These are phyloP conservation scores for Dissostichus mawsoni DNA, from an alignment of 2,113 vertebrate species.

Conservation along the genomic window DNA sequence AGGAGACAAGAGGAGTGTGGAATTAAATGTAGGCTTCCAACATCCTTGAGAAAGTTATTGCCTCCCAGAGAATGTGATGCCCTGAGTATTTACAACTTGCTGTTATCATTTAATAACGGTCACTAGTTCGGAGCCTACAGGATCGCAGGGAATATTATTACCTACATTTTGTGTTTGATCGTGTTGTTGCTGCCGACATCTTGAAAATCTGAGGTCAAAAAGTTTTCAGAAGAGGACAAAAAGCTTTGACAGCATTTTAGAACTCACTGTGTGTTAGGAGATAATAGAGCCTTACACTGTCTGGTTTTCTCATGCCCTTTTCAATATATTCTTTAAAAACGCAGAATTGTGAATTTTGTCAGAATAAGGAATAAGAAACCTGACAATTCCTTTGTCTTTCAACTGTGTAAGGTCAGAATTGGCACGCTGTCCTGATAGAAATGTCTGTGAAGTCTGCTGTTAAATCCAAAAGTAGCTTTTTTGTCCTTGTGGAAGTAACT, in stretches of 20 bases:
- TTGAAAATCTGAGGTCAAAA: background rate
- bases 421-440: background rate
- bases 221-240: constrained; percentile 25
- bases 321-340: background rate
- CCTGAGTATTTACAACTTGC: constrained; percentile 49
- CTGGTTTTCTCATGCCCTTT: background rate
- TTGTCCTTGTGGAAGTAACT: constrained; percentile 53
- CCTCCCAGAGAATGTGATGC: constrained; percentile 41
- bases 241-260: background rate
- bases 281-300: background rate
- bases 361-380: background rate
- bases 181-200: background rate
- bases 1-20: constrained; percentile 24
- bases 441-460: constrained; percentile 23
- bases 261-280: background rate
- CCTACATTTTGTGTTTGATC: constrained; percentile 19
- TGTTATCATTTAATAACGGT: constrained; percentile 57
- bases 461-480: constrained; percentile 38
- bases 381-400: constrained; percentile 26
- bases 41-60: constrained; percentile 53
- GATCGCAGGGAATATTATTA: constrained; percentile 34
- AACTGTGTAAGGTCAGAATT: constrained; percentile 31
- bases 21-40: constrained; percentile 52
- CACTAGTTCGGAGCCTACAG: constrained; percentile 24
- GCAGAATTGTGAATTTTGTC: constrained; percentile 12